Evolutionary conservation across 1,140 invertebrate species (phyloP), one percentile per base, ranked within the genome.

Genomic region (Antheraea mylitta): DNA sequence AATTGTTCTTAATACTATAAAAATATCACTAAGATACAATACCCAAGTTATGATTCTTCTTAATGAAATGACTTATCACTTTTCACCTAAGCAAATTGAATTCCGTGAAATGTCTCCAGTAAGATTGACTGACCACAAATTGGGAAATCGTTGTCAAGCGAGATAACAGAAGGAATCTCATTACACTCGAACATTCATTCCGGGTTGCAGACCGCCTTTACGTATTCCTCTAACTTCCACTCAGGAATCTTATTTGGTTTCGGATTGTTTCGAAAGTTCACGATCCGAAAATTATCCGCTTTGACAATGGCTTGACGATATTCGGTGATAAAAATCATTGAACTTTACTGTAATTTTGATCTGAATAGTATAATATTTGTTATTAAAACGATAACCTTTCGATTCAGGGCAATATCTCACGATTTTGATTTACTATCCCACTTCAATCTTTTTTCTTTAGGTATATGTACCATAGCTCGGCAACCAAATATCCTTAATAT

Each of bases 111-210:
- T 83, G 79, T 84, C 71, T 68, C 70, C 72, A 73, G 66, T 67
- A 86, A 86, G 85, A 89, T 87, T 85, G 83, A 88, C 81, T 90
- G 85, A 87, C 87, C 86, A 79, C 87, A 90, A 88, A 88, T 87
- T 88, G 83, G 86, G 84, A 82, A 86, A 88, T 83, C 79, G 79
- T 85, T 87, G 87, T 89, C 84, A 87, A 80, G 85, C 77, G 75
- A 84, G 87, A 89, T 87, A 89, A 82, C 85, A 83, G 78, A 70
- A 85, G 83, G 87, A 89, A 89, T 89, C 86, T 89, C 87, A 89
- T 89, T 89, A 89, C 76, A 82, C 73, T 69, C 65, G 81, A 82
- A 81, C 79, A 85, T 82, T 85, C 80, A 85, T 83, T 85, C 38
- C 38, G 38, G 38, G 38, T 11, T 74, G 79, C 71, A 42, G 70